Base-by-base conservation (phyloP, 2,888 invertebrate species). In the Hyposoter didymator region DNA sequence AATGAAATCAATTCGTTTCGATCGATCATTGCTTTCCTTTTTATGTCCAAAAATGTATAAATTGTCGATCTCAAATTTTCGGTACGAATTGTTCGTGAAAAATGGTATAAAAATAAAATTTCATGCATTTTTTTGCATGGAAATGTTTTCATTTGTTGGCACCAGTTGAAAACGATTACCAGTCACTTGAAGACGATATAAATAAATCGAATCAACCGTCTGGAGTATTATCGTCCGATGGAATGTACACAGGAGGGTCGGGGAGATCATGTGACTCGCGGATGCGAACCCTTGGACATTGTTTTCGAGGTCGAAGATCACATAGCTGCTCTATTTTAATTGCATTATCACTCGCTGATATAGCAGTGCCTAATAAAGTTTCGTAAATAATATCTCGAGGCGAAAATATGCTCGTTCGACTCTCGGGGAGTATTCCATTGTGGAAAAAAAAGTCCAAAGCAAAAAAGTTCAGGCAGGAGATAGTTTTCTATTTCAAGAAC, bases 401-500 rank as follows among this genome's bases (percentile, higher is more conserved):
- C 49, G 12, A 47, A 67, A 43, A 47, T 47, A 43, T 64, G 55
- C 62, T 62, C 52, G 52, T n/a, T 39, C 39, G 12, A 73, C 35
- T n/a, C 32, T 39, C n/a, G 1, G 8, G 0, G 22, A 45, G 14
- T 66, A 32, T n/a, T 59, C 19, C 49, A 62, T 78, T 39, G 8
- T n/a, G 22, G n/a, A n/a, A n/a, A 17, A 12, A 22, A 49, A 12
- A 67, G 43, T 35, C 0, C 69, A 10, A 78, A 49, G 72, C 67
- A 32, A 55, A 39, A 59, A 59, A 55, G 55, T 81, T 45, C 22
- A 64, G 32, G 73, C 62, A 73, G 78, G 43, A 7, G 62, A 64
- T 14, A 76, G 67, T 84, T 59, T 45, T 83, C 85, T 85, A 85
- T 85, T 84, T 83, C 78, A 81, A 85, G 85, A 83, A 67, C 72